Evolutionary conservation across 2,113 vertebrate genomes (phyloP).

Genomic region (Talpa occidentalis): DNA sequence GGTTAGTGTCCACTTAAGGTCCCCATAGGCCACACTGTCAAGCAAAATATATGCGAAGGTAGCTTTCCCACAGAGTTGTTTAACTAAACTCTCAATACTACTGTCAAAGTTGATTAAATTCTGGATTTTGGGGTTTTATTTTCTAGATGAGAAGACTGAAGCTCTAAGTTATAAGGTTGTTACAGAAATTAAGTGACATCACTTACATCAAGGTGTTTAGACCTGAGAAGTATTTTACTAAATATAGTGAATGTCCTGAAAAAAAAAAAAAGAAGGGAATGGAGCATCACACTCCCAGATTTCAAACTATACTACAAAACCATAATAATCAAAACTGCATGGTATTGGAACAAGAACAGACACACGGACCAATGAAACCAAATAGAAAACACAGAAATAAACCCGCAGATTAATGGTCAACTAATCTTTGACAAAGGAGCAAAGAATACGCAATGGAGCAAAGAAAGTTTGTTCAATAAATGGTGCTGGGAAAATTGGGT

Average conservation of each 20-base stretch:
- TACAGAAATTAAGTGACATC: not conserved
- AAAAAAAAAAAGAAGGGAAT: no score
- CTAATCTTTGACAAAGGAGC: no score
- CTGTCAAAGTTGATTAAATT: not conserved
- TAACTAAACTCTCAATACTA: not conserved
- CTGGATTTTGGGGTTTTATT: not conserved
- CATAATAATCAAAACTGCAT: no score
- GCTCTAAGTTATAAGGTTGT: not conserved
- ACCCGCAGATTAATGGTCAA: no score
- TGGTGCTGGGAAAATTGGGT: no score
- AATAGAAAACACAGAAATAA: no score
- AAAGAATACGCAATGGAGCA: no score
- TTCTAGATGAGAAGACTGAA: not conserved
- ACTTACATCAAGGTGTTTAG: not conserved
- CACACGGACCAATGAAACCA: no score
- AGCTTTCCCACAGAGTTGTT: not conserved
- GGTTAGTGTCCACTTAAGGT: not conserved
- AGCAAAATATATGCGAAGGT: not conserved
- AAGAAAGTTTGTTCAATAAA: no score
- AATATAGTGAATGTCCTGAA: not conserved
- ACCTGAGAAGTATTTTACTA: not conserved
- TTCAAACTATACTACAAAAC: no score
- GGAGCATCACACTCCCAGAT: no score
- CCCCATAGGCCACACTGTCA: not conserved
- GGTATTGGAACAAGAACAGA: no score